Base-by-base conservation (phyloP, 2,113 vertebrate genomes). In the Corydoras sp. region DNA sequence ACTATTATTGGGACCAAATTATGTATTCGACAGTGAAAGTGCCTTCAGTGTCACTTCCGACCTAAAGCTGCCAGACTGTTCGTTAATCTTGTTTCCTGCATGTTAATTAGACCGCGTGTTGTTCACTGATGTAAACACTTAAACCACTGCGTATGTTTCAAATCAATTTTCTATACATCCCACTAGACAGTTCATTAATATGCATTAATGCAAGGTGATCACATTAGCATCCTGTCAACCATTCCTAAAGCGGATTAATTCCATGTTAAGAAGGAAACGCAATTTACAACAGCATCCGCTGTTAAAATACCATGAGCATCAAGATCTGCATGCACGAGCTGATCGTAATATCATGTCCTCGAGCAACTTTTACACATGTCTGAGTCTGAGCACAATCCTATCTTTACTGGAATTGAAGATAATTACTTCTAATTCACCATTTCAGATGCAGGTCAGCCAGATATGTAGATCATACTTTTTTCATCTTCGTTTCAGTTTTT, bases 121-220 rank as follows among this genome's bases (percentile, higher is more conserved):
- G 35, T 43, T 43, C 35, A 43, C 35, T 43, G 35, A 15, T 24
- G 9, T 51, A 32, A 14, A 48, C 49, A 53, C 18, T 35, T 30
- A 31, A 71, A 56, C 29, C 24, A 56, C 18, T 30, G 66, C 58
- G 65, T 50, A 29, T 31, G 49, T 32, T 66, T 68, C 35, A 2
- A 74, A 76, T 70, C 31, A 53, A 72, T 72, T 77, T 74, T 50
- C 58, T 24, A 65, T 75, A 77, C 61, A 55, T 69, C 49, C n/a
- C 43, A 18, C 55, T 58, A 43, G 30, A 54, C 18, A 10, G n/a
- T 14, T 18, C 51, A 53, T 71, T 70, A 72, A 71, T 68, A 58
- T n/a, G 49, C 59, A 15, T 78, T 55, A 62, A 61, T 77, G 66
- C 54, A 62, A 62, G 54, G 61, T 76, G 70, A 73, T 53, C 55